phyloP scores from a whole-genome alignment of 23 tunicate genomes.

The Oikopleura dioica region DNA sequence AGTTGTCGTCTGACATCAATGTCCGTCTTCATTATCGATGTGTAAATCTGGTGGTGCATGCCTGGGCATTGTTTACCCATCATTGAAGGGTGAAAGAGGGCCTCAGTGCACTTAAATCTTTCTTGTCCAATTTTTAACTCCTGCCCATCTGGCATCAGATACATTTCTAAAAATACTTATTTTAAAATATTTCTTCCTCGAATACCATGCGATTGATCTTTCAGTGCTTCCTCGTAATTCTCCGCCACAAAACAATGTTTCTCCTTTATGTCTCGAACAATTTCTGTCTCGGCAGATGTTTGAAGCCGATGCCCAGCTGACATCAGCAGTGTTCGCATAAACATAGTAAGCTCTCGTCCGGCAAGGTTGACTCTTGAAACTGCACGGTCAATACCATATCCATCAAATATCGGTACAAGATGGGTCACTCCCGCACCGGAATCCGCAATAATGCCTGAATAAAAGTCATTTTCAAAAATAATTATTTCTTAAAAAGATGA shows the following conservation, averaged over 20 bases:
- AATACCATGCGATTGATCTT: not conserved
- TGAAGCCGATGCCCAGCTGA: slow-evolving; percentile 55
- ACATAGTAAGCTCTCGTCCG: slow-evolving; percentile 76
- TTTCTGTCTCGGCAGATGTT: slow-evolving; percentile 83
- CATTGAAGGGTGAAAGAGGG: slow-evolving; percentile 70
- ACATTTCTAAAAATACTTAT: slow-evolving; percentile 39
- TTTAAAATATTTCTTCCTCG: not conserved
- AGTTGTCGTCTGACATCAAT: slow-evolving; percentile 44
- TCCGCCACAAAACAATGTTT: slow-evolving; percentile 80
- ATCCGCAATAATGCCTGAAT: slow-evolving; percentile 72
- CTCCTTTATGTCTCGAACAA: slow-evolving; percentile 90
- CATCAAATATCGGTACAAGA: slow-evolving; percentile 83
- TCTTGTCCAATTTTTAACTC: slow-evolving; percentile 58
- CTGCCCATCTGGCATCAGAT: slow-evolving; percentile 86
- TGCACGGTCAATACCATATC: slow-evolving; percentile 80
- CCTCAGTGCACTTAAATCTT: slow-evolving; percentile 82
- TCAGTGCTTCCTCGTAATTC: slow-evolving; percentile 43
- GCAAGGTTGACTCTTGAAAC: slow-evolving; percentile 76
- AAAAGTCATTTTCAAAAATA: too few relatives aligned
- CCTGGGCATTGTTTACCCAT: slow-evolving; percentile 69
- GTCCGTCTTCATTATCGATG: slow-evolving; percentile 66
- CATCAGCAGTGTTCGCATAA: slow-evolving; percentile 52
- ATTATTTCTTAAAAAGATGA: too few relatives aligned
- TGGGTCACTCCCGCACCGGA: slow-evolving; percentile 92
- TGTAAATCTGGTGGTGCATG: slow-evolving; percentile 52